Evolutionary conservation across 2,113 vertebrate species (phyloP).

Genomic region (Abramis brama): DNA sequence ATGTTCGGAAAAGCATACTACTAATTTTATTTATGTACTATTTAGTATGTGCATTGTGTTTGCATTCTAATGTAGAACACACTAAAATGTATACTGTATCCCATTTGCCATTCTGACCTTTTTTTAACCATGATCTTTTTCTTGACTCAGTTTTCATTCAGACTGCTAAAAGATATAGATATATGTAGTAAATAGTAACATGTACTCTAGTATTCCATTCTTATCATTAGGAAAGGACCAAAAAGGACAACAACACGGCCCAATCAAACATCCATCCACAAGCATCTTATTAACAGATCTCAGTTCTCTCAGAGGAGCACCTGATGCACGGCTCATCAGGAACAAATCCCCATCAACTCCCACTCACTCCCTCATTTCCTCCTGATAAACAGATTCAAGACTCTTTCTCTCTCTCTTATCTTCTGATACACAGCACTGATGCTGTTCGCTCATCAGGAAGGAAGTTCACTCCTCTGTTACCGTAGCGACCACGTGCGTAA

Average conservation of each 20-base stretch:
- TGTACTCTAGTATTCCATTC: not conserved
- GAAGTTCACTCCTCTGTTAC: slow-evolving; percentile 62
- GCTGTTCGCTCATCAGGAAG: slow-evolving; percentile 48
- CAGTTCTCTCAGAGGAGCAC: not conserved
- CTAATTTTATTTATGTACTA: not conserved
- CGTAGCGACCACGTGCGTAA: slow-evolving; percentile 57
- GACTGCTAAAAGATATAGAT: not conserved
- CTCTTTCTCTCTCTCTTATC: slow-evolving; percentile 55
- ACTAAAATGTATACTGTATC: not conserved
- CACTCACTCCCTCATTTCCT: slow-evolving; percentile 31
- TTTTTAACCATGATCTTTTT: not conserved
- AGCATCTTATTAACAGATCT: not conserved
- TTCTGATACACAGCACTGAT: slow-evolving; percentile 60
- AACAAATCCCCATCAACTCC: slow-evolving; percentile 26
- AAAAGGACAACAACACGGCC: not conserved
- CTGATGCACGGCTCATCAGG: slow-evolving; percentile 25
- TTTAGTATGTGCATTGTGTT: not conserved
- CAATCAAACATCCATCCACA: not conserved
- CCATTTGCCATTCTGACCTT: too few relatives aligned
- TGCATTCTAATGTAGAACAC: not conserved
- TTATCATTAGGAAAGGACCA: slow-evolving; percentile 2
- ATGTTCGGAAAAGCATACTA: not conserved
- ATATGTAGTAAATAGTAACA: not conserved
- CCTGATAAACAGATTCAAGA: slow-evolving; percentile 12
- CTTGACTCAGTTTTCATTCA: not conserved